Evolutionary conservation across 2,113 vertebrate species (phyloP).

Genomic region (Galemys pyrenaicus): DNA sequence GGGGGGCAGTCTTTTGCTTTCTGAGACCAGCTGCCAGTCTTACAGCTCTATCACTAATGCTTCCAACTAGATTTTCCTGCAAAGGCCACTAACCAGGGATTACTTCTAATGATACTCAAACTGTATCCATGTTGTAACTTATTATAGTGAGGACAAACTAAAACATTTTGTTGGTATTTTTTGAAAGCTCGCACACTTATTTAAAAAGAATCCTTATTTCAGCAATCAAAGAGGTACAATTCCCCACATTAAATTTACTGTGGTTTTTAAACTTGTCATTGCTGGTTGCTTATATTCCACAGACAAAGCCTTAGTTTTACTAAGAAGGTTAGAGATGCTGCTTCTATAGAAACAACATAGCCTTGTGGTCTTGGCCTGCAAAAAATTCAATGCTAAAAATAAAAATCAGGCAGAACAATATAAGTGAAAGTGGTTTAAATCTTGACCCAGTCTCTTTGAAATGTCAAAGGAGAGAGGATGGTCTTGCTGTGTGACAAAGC

Average conservation of each 20-base stretch:
- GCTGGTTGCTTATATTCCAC: not conserved
- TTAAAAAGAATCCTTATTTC: not conserved
- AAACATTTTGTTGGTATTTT: not conserved
- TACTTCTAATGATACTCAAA: not conserved
- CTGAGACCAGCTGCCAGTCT: not conserved
- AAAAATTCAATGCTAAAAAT: not conserved
- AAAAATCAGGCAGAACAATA: not conserved
- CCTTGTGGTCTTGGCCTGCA: not conserved
- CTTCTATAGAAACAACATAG: not conserved
- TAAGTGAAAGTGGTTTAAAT: not conserved
- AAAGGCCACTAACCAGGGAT: not conserved
- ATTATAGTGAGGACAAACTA: not conserved
- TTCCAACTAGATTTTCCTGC: not conserved
- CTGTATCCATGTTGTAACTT: not conserved
- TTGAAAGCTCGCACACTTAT: not conserved
- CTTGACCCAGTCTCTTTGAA: not conserved
- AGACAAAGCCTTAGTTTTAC: not conserved
- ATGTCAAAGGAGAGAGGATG: not conserved
- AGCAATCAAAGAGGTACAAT: not conserved
- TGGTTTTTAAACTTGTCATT: not conserved
- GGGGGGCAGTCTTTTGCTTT: too few relatives aligned
- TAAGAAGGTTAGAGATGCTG: not conserved
- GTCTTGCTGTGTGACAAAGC: not conserved
- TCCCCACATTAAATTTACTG: not conserved
- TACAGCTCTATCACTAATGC: not conserved